Percentiles rank a stretch among this genome's conserved stretches.
These are phyloP conservation scores for Rotaria macrura DNA, from an alignment of 2,888 invertebrate species.

Conservation along the genomic window DNA sequence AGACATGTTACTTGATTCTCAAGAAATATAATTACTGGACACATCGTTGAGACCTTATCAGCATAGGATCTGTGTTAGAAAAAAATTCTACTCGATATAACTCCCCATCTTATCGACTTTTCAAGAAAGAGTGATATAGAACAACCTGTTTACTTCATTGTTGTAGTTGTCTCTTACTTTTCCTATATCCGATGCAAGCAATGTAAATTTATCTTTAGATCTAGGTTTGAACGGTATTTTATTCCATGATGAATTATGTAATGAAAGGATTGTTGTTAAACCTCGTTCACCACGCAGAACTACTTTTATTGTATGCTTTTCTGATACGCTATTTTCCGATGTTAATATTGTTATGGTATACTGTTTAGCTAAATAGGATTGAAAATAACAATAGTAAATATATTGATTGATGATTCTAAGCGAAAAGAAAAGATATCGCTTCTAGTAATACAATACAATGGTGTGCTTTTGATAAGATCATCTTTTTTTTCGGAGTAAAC, in stretches of 20 bases:
- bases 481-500: not conserved
- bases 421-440: too few relatives aligned
- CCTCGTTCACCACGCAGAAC: not conserved
- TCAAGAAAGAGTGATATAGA: too few relatives aligned
- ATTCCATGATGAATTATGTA: not conserved
- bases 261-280: not conserved
- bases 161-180: not conserved
- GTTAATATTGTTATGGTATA: not conserved
- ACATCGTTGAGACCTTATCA: too few relatives aligned
- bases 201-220: conserved; percentile 9
- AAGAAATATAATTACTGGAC: too few relatives aligned
- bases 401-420: too few relatives aligned
- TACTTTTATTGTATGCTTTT: not conserved
- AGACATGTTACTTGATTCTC: too few relatives aligned
- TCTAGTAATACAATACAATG: too few relatives aligned
- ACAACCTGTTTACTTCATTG: too few relatives aligned
- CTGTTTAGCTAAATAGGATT: not conserved
- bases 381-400: too few relatives aligned
- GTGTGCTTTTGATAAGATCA: not conserved
- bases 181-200: not conserved
- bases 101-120: too few relatives aligned
- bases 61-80: too few relatives aligned
- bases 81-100: too few relatives aligned
- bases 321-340: not conserved
- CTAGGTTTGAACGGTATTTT: not conserved